Percentiles rank a stretch among this genome's conserved stretches.
phyloP scores from a whole-genome alignment of 1,140 invertebrate genomes.

The Lepidurus couesii region DNA sequence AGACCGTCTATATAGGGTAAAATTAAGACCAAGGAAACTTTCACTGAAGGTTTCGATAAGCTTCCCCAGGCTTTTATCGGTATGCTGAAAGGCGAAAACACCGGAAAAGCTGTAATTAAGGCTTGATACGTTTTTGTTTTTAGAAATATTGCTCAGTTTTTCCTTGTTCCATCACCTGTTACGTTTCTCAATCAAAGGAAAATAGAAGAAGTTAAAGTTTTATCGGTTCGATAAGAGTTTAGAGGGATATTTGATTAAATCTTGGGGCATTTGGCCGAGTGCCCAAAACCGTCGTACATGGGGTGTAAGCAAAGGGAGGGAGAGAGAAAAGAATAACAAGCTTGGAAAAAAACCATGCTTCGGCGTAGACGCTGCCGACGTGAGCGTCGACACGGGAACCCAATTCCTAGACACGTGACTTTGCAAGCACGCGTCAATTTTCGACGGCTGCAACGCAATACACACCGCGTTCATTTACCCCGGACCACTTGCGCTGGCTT shows the following conservation, averaged over 20 bases:
- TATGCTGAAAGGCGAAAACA: conserved; percentile 46
- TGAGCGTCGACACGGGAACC: not conserved
- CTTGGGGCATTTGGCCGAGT: no score
- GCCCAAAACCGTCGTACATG: no score
- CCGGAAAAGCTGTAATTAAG: conserved; percentile 48
- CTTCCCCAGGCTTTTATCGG: conserved; percentile 48
- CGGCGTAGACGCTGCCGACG: not conserved
- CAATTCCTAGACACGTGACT: not conserved
- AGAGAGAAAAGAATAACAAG: not conserved
- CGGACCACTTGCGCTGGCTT: not conserved
- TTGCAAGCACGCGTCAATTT: not conserved
- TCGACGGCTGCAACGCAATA: not conserved
- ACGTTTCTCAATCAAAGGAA: no score
- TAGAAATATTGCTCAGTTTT: not conserved
- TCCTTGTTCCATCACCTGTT: no score
- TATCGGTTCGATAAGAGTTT: no score
- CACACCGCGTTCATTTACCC: not conserved
- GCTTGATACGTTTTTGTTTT: conserved; percentile 37
- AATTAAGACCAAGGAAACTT: conserved; percentile 46
- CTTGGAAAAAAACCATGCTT: not conserved
- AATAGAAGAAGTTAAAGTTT: no score
- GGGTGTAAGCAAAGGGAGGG: not conserved
- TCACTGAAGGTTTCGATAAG: conserved; percentile 48
- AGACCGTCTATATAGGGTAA: conserved; percentile 44
- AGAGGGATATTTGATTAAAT: no score